Base-by-base conservation (phyloP, 2,888 invertebrate species). In the Xylota sylvarum region DNA sequence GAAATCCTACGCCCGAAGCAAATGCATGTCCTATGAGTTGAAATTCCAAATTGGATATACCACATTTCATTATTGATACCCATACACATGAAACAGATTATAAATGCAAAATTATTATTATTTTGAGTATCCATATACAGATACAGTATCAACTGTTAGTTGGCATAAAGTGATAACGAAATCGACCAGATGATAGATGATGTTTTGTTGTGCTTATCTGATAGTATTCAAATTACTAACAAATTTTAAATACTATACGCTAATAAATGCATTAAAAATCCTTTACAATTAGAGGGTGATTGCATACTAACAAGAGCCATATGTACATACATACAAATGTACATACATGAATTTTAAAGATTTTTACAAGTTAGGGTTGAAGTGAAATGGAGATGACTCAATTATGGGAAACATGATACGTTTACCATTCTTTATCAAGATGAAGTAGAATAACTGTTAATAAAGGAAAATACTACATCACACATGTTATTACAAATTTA, bases 1-100 rank as follows among this genome's bases (percentile, higher is more conserved):
- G 76, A 69, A 65, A 70, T 43, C 46, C 50, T 82, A 78, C 55
- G 82, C 86, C 81, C 12, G 43, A 77, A 78, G 86, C 86, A 56
- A 17, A 56, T 69, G 40, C 72, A 73, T 62, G 67, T 86, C 60
- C 85, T 77, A 67, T 69, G 82, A 86, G 67, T 32, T 78, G 86
- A 82, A 82, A 72, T 77, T 78, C 17, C 67, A 82, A 86, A 86
- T 86, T 86, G 86, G 67, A 77, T 86, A 77, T 78, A 76, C 86
- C 86, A 82, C 82, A 86, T 86, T 86, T 82, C 82, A 82, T 86
- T 81, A 86, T 86, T 82, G 82, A 82, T 86, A 77, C 56, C 50
- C 69, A 73, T 35, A 50, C 58, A 62, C 43, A 67, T 43, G 65
- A 64, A 81, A 19, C 72, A 32, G 30, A 48, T 77, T 72, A 81